Base-by-base conservation (phyloP, 2,113 vertebrate genomes). In the Malurus alboscapulatus region DNA sequence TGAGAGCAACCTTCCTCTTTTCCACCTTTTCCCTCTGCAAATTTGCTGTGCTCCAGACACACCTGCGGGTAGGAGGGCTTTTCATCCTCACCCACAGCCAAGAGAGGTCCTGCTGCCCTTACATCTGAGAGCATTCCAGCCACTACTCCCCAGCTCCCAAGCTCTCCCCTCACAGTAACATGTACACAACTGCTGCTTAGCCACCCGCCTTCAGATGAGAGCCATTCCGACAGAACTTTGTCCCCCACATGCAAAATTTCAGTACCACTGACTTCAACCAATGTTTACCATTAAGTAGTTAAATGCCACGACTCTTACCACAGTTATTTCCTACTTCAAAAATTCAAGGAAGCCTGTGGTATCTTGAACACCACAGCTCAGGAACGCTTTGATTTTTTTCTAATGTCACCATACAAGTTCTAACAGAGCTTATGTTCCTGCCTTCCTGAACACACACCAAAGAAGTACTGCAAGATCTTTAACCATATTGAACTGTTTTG, bases 321-420 rank as follows among this genome's bases (percentile, higher is more conserved):
- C 88, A 90, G 83, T 67, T 84, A 90, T 59, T 90, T 95, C 87
- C 90, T 71, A 69, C 45, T 93, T 83, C n/a, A 55, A 80, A 84
- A 93, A 66, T 22, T 55, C 72, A 88, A 74, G 65, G 68, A 86
- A 90, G 53, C 42, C 88, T 88, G 88, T 48, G 63, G 72, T 71
- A 71, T 63, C 75, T 88, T 78, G 50, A 83, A 85, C 55, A 80
- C 44, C 55, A 26, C 51, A n/a, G 51, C 67, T 76, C 29, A 88
- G 45, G 42, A 95, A 68, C 8, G 0, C 71, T 61, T 72, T 42
- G 32, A 59, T n/a, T 91, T 93, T 48, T 82, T 76, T 79, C 78
- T 79, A 65, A 57, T 50, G 42, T 58, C 67, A 80, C 51, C 38
- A 6, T 21, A 26, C 63, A 63, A 85, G 84, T 93, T 83, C 51